A percentile compares a stretch with the other conserved stretches of the same genome.
These are phyloP conservation scores for Pseudorectes ferrugineus DNA, from an alignment of 2,113 vertebrate species.

Conservation along the genomic window DNA sequence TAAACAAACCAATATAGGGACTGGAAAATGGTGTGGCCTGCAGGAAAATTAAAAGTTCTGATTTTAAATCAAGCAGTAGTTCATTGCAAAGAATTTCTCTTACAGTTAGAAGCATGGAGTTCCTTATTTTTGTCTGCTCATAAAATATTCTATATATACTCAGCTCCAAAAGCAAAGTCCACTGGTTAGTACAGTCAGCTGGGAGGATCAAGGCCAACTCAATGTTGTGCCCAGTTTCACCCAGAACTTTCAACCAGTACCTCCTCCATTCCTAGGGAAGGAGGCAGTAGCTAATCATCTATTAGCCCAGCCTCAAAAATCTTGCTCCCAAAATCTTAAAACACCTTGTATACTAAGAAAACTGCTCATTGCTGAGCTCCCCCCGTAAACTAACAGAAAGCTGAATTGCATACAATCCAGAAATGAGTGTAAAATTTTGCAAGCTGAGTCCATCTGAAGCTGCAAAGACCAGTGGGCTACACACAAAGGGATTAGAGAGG, in stretches of 20 bases:
- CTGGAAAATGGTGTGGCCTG: background rate
- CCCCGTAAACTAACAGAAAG: background rate
- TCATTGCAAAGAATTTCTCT: background rate
- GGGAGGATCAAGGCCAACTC: background rate
- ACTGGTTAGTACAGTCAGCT: background rate
- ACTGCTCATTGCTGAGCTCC: background rate
- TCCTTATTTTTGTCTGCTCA: background rate
- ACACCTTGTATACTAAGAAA: background rate
- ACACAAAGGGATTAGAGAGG: background rate
- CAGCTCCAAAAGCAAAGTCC: background rate
- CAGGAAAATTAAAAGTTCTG: background rate
- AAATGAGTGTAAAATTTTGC: background rate
- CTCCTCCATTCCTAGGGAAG: background rate
- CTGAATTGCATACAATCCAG: background rate
- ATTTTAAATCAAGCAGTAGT: background rate
- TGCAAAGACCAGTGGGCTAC: background rate
- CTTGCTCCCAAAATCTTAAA: background rate
- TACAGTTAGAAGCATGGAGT: background rate
- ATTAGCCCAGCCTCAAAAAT: background rate
- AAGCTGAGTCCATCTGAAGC: background rate
- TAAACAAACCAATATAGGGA: background rate
- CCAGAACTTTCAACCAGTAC: background rate
- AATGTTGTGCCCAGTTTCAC: background rate
- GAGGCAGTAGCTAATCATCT: background rate
- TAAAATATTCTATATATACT: background rate